Percentiles rank a stretch among this genome's conserved stretches.
Conservation (phyloP, 2,888 invertebrate genomes). For the Ctena decussata region DNA sequence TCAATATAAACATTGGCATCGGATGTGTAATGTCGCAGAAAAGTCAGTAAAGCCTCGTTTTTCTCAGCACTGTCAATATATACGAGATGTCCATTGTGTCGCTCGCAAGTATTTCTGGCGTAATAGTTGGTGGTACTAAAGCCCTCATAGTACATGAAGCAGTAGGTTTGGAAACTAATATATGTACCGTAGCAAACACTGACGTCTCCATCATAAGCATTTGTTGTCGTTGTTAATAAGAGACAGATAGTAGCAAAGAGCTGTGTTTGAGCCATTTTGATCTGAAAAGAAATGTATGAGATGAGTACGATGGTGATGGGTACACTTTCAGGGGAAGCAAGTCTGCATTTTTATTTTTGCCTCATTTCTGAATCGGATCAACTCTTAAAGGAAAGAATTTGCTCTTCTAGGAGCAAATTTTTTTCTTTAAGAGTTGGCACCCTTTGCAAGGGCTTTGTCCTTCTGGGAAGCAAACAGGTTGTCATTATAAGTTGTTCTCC, state of each 20-base stretch:
- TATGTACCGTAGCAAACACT: not conserved
- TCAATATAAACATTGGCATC: not conserved
- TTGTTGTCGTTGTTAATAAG: not conserved
- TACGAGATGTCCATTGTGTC: not conserved
- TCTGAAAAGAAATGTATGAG: not conserved
- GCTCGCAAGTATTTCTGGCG: not conserved
- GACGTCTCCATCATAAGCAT: not conserved
- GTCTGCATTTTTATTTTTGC: too few species aligned
- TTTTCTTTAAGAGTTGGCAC: too few species aligned
- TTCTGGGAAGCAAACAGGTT: too few species aligned
- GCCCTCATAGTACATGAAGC: not conserved
- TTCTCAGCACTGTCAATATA: not conserved
- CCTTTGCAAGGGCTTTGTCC: too few species aligned
- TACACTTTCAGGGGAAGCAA: too few species aligned
- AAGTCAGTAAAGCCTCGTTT: not conserved
- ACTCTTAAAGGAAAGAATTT: too few species aligned
- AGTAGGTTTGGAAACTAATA: not conserved
- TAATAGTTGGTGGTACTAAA: not conserved
- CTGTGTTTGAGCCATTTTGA: not conserved
- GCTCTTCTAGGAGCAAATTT: too few species aligned
- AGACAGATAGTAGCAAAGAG: not conserved
- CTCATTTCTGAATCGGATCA: too few species aligned
- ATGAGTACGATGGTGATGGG: too few species aligned
- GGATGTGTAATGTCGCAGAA: not conserved
- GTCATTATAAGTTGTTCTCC: too few species aligned